These are phyloP conservation scores for Phoeniculus purpureus DNA, from an alignment of 2,797 vertebrate genomes.

Conservation along the genomic window DNA sequence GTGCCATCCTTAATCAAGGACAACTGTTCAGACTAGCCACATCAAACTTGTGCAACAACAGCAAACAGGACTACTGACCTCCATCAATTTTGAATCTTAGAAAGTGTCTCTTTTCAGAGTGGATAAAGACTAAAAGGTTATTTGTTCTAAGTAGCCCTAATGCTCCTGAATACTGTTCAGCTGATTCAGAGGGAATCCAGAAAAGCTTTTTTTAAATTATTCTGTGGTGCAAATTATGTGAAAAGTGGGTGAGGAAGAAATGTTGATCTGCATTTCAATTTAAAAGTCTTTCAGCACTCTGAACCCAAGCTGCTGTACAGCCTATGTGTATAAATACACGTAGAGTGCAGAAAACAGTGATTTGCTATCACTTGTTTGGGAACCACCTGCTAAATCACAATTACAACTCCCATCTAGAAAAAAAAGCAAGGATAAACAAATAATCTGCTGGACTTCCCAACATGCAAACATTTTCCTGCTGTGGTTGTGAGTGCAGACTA, in stretches of 20 bases:
- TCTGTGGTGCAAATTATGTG: slow-evolving; percentile 46
- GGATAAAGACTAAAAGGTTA: not conserved
- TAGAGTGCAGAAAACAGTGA: not conserved
- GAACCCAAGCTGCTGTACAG: not conserved
- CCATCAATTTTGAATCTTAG: not conserved
- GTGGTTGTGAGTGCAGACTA: not conserved
- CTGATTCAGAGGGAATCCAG: slow-evolving; percentile 35
- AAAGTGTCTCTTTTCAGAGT: not conserved
- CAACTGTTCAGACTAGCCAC: not conserved
- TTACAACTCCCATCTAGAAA: not conserved
- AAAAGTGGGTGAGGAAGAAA: slow-evolving; percentile 41
- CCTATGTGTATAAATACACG: not conserved
- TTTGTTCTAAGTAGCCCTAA: not conserved
- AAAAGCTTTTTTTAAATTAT: slow-evolving; percentile 34
- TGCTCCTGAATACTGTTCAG: not conserved
- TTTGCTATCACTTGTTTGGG: not conserved
- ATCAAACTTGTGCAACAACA: not conserved
- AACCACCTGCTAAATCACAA: not conserved
- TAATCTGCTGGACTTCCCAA: not conserved
- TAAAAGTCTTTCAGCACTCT: slow-evolving; percentile 9
- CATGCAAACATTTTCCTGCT: not conserved
- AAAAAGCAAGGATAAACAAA: not conserved
- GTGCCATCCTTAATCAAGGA: not conserved
- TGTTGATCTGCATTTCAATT: slow-evolving; percentile 44
- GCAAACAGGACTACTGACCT: not conserved